phyloP scores from a whole-genome alignment of 2,888 invertebrate species.

The Eugnorisma glareosa region DNA sequence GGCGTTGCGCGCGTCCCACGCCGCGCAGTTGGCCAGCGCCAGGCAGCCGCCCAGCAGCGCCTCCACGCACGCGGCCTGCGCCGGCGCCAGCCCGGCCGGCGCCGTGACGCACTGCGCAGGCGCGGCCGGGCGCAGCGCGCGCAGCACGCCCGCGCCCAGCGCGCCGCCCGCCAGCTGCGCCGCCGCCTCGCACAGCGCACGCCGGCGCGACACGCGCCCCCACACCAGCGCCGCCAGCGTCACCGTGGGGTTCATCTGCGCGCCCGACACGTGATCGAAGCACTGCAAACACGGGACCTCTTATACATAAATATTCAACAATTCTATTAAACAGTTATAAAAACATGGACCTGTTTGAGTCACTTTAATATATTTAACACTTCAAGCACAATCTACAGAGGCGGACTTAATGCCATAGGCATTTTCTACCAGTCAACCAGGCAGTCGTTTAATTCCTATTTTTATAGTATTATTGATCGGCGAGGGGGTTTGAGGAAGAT shows the following conservation, averaged over 20 bases:
- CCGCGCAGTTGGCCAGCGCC: conserved; percentile 92
- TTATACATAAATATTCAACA: not conserved
- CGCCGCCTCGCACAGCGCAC: conserved; percentile 89
- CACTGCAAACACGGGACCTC: conserved; percentile 74
- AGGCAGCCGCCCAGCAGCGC: conserved; percentile 91
- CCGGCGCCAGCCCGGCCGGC: conserved; percentile 87
- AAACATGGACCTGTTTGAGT: too few relatives aligned
- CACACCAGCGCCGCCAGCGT: conserved; percentile 92
- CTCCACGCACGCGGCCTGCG: conserved; percentile 90
- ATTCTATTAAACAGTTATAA: not conserved
- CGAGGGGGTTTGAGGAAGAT: not conserved
- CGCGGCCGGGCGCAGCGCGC: conserved; percentile 87
- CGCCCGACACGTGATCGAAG: conserved; percentile 94
- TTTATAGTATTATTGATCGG: not conserved
- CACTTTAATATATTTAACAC: too few relatives aligned
- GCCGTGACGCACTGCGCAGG: conserved; percentile 72
- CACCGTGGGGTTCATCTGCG: conserved; percentile 94
- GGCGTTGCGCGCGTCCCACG: conserved; percentile 93
- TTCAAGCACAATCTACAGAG: too few relatives aligned
- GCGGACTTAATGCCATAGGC: too few relatives aligned
- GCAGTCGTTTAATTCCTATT: too few relatives aligned
- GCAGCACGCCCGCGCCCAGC: conserved; percentile 88
- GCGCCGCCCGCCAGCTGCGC: conserved; percentile 92
- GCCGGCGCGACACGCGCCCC: conserved; percentile 89
- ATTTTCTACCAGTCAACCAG: too few relatives aligned